Base-by-base conservation (phyloP, 2,888 invertebrate species). In the Strigamia maritima region DNA sequence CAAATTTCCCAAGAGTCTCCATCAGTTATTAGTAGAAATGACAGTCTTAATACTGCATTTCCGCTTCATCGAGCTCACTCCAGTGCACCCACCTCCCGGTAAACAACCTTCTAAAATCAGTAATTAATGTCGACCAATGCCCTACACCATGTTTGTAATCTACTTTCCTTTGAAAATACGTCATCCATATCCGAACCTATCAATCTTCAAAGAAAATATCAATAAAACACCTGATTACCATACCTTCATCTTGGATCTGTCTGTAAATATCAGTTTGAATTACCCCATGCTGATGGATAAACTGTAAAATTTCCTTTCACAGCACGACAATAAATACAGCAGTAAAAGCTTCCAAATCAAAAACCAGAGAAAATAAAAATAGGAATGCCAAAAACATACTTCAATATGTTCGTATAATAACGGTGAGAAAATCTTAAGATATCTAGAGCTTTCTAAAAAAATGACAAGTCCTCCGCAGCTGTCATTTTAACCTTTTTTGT, bases 1-100 rank as follows among this genome's bases (percentile, higher is more conserved):
- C 24, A 65, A 65, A 65, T 65, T 65, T 65, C 60, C 60, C 60
- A n/a, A 65, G 60, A 65, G 60, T 65, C 60, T 65, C 60, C 19
- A 14, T 44, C n/a, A 22, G 60, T 65, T 65, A 65, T 65, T 19
- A 65, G 10, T 65, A 19, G 60, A 22, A 24, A 65, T 65, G 60
- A 65, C 60, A 65, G 60, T 65, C 60, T 65, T 65, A 65, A 65
- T 35, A 35, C 35, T 65, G 60, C 24, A 65, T 65, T 65, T 65
- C 60, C 19, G 60, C 60, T 65, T 65, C 60, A 65, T 19, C 24
- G 22, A 24, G 19, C 19, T 65, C 60, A 8, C 60, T 22, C 22
- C 22, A 24, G 12, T 65, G 22, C 22, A 6, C 19, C 19, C 60
- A 24, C 60, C 12, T 12, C 60, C 12, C 4, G 12, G 60, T 24